Evolutionary conservation across 53 echinoderm and acorn worm species (phyloP).

Genomic region (Mesocentrotus franciscanus): DNA sequence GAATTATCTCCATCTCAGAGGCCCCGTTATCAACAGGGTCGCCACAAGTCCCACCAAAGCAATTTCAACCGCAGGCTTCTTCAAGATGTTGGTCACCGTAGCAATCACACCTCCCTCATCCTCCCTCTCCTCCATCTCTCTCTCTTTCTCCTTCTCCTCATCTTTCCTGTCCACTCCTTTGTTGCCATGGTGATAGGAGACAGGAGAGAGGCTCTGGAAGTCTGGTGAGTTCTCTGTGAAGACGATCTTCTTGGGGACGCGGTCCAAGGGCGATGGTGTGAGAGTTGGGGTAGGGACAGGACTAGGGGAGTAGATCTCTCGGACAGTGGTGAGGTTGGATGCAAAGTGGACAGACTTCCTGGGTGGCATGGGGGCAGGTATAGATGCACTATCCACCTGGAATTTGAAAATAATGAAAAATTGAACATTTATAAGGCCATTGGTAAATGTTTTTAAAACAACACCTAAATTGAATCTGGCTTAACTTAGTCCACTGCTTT

Average conservation of each 20-base stretch:
- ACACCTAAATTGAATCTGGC: too few relatives aligned
- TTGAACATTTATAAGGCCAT: neutral
- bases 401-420: neutral
- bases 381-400: conserved; percentile 3
- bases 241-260: neutral
- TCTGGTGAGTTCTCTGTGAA: conserved; percentile 57
- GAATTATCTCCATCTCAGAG: conserved; percentile 58
- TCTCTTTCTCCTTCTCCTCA: neutral
- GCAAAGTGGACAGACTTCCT: conserved; percentile 66
- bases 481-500: too few relatives aligned
- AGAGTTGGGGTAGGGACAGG: conserved; percentile 24
- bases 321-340: conserved; percentile 42
- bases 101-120: conserved; percentile 30
- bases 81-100: conserved; percentile 50
- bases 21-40: conserved; percentile 54
- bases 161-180: neutral
- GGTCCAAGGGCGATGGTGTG: neutral
- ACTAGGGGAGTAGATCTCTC: conserved; percentile 58
- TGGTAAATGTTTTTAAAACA: neutral
- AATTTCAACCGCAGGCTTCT: conserved; percentile 60
- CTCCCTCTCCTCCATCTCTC: conserved; percentile 23
- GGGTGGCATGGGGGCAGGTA: neutral
- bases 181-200: conserved; percentile 11
- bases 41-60: conserved; percentile 33
- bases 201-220: conserved; percentile 47